phyloP scores from a whole-genome alignment of 2,797 vertebrate genomes.

The Bucorvus abyssinicus region DNA sequence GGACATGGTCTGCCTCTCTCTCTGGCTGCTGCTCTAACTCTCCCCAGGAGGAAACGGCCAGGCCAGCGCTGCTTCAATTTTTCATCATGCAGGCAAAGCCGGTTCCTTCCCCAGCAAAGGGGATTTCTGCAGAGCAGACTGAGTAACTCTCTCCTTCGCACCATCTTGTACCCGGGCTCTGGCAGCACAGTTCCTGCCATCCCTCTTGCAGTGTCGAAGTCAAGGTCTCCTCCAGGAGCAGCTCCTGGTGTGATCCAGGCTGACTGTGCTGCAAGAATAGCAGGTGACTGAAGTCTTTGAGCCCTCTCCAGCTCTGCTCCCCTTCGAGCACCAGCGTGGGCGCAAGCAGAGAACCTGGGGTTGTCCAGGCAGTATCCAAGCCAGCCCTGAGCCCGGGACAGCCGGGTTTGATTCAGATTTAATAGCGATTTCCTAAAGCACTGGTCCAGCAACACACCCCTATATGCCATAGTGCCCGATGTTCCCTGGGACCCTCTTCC shows the following conservation, averaged over 20 bases:
- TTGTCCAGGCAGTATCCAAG: not conserved
- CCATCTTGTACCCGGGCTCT: not conserved
- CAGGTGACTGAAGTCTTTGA: not conserved
- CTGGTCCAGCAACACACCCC: not conserved
- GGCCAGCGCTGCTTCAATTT: slow-evolving; percentile 31
- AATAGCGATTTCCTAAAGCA: not conserved
- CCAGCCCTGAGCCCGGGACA: not conserved
- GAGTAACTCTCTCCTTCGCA: not conserved
- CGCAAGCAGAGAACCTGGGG: not conserved
- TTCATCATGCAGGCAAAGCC: not conserved
- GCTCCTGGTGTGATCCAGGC: rapidly evolving
- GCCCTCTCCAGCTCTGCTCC: not conserved
- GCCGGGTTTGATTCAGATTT: not conserved
- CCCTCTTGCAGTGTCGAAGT: not conserved
- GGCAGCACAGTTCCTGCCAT: not conserved
- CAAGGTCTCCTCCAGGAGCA: not conserved
- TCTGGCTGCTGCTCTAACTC: not conserved
- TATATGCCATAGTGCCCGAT: not conserved
- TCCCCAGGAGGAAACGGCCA: slow-evolving; percentile 1
- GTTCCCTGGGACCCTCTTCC: not conserved
- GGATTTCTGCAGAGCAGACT: not conserved
- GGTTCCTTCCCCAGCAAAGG: not conserved
- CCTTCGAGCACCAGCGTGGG: not conserved
- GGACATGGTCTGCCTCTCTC: not conserved
- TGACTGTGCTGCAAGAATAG: not conserved